Evolutionary conservation across 2,113 vertebrate genomes (phyloP).

Genomic region (Ptilorrhoa leucosticta): DNA sequence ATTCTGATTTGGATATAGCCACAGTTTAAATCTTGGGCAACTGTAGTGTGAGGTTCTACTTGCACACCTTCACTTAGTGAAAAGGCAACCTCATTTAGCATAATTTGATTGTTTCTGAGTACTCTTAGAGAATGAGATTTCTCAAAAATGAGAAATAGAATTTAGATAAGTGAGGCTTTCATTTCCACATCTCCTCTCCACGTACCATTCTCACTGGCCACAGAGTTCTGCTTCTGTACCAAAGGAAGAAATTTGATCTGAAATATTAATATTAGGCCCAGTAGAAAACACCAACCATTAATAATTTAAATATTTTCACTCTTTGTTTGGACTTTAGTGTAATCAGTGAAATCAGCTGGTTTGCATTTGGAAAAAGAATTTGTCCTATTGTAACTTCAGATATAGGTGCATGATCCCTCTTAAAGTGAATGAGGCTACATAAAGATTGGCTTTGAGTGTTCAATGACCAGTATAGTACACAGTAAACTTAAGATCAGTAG

Average conservation of each 20-base stretch:
- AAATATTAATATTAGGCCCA: background rate
- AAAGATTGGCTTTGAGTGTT: background rate
- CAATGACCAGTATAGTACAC: background rate
- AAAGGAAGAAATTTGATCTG: background rate
- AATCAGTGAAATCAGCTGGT: background rate
- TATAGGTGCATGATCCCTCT: background rate
- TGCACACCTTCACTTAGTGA: background rate
- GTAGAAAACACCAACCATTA: background rate
- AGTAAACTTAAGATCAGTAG: background rate
- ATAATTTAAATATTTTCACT: background rate
- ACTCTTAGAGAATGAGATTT: background rate
- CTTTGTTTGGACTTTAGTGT: background rate
- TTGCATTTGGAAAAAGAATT: background rate
- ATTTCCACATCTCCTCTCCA: background rate
- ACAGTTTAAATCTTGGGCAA: background rate
- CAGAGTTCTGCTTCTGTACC: background rate
- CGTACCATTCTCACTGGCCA: background rate
- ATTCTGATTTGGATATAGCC: background rate
- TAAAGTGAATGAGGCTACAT: background rate
- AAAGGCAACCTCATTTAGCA: background rate
- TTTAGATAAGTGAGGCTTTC: background rate
- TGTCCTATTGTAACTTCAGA: background rate
- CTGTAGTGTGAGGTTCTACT: background rate
- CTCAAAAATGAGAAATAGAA: background rate
- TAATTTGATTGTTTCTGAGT: background rate